Evolutionary conservation across 2,888 invertebrate species (phyloP).

Genomic region (Tenthredo mesomela): DNA sequence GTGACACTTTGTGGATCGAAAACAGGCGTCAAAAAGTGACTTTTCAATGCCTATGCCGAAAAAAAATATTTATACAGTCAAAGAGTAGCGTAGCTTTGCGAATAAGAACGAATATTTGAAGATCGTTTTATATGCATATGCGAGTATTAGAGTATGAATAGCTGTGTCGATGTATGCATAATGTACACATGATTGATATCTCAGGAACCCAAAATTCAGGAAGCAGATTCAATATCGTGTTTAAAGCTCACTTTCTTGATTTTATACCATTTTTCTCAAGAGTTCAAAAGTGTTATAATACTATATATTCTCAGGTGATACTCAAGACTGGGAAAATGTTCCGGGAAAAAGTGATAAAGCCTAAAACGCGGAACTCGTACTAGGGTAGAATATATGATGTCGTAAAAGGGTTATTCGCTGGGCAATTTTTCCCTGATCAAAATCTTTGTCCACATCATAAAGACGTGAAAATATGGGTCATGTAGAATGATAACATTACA

Average conservation of each 20-base stretch:
- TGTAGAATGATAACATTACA: background rate
- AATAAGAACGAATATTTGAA: too few relatives aligned
- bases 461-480: background rate
- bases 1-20: too few relatives aligned
- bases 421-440: background rate
- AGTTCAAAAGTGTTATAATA: background rate
- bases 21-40: too few relatives aligned
- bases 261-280: background rate
- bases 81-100: background rate
- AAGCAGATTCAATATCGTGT: background rate
- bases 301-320: background rate
- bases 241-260: background rate
- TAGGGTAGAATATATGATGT: background rate
- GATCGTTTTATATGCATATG: too few relatives aligned
- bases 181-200: too few relatives aligned
- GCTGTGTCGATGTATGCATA: too few relatives aligned
- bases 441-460: background rate
- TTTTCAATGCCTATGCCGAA: too few relatives aligned
- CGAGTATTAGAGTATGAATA: too few relatives aligned
- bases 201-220: too few relatives aligned
- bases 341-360: background rate
- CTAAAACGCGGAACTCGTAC: background rate
- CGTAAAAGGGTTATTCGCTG: background rate
- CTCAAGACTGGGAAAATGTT: background rate
- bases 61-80: background rate